A percentile compares a stretch with the other conserved stretches of the same genome.
These are phyloP conservation scores for human (Homo sapiens) DNA, from an alignment of 2,113 vertebrate genomes.

Conservation along the genomic window GRCh38 chr12:117548501-117549000, in stretches of 20 bases:
- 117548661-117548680: not conserved
- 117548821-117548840: not conserved
- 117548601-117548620: not conserved
- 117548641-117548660: no score
- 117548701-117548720: not conserved
- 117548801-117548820: no score
- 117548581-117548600: not conserved
- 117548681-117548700: not conserved
- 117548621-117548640: not conserved
- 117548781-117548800: not conserved
- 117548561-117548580: not conserved
- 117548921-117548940: not conserved
- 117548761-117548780: not conserved
- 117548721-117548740: not conserved
- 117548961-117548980: no score
- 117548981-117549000: not conserved
- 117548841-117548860: not conserved
- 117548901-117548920: not conserved
- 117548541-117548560: not conserved
- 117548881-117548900: no score
- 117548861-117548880: not conserved
- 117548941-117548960: no score
- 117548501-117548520: not conserved
- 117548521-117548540: not conserved
- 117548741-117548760: not conserved